Evolutionary conservation across 1,140 invertebrate species (phyloP).

Genomic region (Mactra quadrangularis): DNA sequence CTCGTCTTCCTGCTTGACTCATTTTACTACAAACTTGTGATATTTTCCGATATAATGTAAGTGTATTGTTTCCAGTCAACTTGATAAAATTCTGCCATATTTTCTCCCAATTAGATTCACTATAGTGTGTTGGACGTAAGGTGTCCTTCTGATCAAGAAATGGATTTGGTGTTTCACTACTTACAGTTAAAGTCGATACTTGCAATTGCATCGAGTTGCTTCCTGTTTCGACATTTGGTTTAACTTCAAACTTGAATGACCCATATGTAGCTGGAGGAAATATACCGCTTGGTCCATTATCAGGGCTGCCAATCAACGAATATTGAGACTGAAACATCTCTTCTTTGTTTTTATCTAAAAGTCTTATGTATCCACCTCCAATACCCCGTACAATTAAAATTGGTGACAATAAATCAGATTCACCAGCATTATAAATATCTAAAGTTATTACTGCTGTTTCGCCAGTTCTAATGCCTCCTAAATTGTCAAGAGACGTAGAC

Average conservation of each 20-base stretch:
- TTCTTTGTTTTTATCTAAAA: not conserved
- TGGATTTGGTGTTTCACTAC: not conserved
- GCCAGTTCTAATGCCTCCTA: not conserved
- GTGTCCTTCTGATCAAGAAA: not conserved
- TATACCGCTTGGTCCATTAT: conserved; percentile 15
- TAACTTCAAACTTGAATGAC: not conserved
- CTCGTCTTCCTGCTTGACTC: conserved; percentile 21
- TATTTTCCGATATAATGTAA: not conserved
- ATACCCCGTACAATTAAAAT: not conserved
- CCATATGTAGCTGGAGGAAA: not conserved
- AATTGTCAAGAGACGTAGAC: not conserved
- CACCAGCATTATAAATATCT: conserved; percentile 13
- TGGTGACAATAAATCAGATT: conserved; percentile 11
- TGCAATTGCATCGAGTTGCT: not conserved
- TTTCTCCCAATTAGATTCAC: not conserved
- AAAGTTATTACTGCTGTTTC: not conserved
- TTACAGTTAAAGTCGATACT: not conserved
- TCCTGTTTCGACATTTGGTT: not conserved
- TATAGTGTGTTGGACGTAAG: not conserved
- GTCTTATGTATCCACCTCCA: not conserved
- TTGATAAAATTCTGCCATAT: conserved; percentile 32
- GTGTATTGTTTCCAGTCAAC: conserved; percentile 2
- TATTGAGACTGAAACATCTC: not conserved
- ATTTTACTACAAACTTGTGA: conserved; percentile 14
- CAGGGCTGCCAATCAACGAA: not conserved